A percentile compares a stretch with the other conserved stretches of the same genome.
These are phyloP conservation scores for Drosophila triauraria DNA, from an alignment of 1,140 invertebrate species.

Conservation along the genomic window DNA sequence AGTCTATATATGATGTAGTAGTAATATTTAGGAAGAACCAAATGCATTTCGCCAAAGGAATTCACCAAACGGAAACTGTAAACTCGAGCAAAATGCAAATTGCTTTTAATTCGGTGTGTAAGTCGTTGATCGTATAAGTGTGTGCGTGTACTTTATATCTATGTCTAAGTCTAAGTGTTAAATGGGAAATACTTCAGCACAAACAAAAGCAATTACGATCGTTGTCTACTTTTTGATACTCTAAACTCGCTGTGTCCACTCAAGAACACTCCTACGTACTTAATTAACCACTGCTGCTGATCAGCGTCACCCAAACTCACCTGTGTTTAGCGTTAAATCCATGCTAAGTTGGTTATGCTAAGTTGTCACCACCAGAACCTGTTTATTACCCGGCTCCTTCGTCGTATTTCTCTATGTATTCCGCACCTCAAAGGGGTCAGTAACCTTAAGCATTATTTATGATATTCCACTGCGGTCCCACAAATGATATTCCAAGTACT, in stretches of 20 bases:
- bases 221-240: constrained; percentile 70
- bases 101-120: constrained; percentile 32
- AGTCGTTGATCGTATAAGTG: constrained; percentile 47
- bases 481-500: constrained; percentile 58
- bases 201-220: constrained; percentile 33
- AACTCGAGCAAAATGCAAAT: constrained; percentile 57
- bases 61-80: constrained; percentile 58
- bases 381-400: constrained; percentile 27
- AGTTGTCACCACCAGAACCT: constrained; percentile 42
- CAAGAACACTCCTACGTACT: constrained; percentile 53
- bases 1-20: constrained; percentile 36
- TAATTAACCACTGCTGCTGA: constrained; percentile 55
- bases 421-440: constrained; percentile 42
- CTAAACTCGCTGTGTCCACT: constrained; percentile 52
- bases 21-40: constrained; percentile 55
- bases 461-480: constrained; percentile 59
- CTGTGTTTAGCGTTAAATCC: constrained; percentile 25
- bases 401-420: constrained; percentile 58
- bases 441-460: constrained; percentile 76
- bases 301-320: constrained; percentile 40
- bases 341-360: constrained; percentile 41
- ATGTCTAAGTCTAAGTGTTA: constrained; percentile 46
- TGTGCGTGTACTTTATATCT: constrained; percentile 37
- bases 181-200: constrained; percentile 45
- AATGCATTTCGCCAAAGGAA: constrained; percentile 79